phyloP scores from a whole-genome alignment of 1,140 invertebrate species.

The Drosophila athabasca region DNA sequence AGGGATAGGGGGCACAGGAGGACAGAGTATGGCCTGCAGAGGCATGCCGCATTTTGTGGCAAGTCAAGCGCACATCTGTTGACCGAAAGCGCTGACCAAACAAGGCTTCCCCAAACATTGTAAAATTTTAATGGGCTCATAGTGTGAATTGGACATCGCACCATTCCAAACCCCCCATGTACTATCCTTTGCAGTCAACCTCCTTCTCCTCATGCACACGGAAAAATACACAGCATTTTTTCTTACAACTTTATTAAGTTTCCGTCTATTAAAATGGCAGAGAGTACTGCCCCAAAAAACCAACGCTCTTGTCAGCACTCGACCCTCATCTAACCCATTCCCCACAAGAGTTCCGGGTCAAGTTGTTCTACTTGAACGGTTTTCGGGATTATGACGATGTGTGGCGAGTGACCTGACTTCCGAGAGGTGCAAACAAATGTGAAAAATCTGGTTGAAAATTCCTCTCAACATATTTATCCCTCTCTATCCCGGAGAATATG shows the following conservation, averaged over 20 bases:
- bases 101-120: constrained; percentile 52
- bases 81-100: constrained; percentile 58
- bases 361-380: constrained; percentile 21
- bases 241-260: constrained; percentile 13
- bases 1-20: constrained; percentile 13
- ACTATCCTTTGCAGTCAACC: not conserved
- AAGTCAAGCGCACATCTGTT: constrained; percentile 62
- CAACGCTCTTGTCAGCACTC: constrained; percentile 45
- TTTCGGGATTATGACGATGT: not conserved
- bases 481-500: too few species aligned
- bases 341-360: constrained; percentile 19
- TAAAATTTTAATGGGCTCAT: constrained; percentile 60
- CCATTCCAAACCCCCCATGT: not conserved
- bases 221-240: constrained; percentile 25
- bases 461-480: too few species aligned
- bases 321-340: constrained; percentile 42
- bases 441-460: too few species aligned
- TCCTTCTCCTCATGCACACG: not conserved
- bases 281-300: not conserved
- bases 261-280: too few species aligned
- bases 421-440: not conserved
- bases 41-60: constrained; percentile 52
- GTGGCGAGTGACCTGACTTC: not conserved
- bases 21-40: not conserved
- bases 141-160: constrained; percentile 50